Evolutionary conservation across 2,797 vertebrate species (phyloP).

Genomic region (Prunella strophiata): DNA sequence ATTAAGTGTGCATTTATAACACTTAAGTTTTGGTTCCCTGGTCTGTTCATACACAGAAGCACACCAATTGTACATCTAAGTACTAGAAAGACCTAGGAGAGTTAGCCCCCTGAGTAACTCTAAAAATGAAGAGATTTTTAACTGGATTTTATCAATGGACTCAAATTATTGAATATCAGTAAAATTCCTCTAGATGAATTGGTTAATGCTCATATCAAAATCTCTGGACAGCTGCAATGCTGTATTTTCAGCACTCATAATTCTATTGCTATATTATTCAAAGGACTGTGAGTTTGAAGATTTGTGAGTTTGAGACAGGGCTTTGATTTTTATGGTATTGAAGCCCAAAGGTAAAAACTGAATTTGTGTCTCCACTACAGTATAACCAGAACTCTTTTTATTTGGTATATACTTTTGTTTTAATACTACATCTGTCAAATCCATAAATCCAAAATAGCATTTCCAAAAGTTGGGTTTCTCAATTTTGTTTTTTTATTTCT

Average conservation of each 20-base stretch:
- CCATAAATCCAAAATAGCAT: neutral
- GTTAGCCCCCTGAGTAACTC: neutral
- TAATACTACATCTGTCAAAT: neutral
- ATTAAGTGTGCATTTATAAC: neutral
- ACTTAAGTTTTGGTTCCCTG: neutral
- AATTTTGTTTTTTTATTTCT: neutral
- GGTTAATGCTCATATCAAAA: neutral
- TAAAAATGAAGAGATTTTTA: neutral
- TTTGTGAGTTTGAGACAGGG: neutral
- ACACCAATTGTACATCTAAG: neutral
- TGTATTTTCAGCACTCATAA: neutral
- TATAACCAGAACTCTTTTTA: neutral
- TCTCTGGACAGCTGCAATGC: neutral
- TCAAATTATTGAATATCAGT: neutral
- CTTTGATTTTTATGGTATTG: neutral
- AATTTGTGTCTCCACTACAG: neutral
- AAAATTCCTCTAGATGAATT: neutral
- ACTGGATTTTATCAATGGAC: neutral
- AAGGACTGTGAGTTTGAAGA: neutral
- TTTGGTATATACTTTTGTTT: neutral
- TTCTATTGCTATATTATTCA: neutral
- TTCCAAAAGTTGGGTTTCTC: neutral
- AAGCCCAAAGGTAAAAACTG: neutral
- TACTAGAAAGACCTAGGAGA: neutral
- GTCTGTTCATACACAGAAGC: fast-evolving